These are phyloP conservation scores for Orchesella cincta DNA, from an alignment of 1,140 invertebrate species.

Conservation along the genomic window DNA sequence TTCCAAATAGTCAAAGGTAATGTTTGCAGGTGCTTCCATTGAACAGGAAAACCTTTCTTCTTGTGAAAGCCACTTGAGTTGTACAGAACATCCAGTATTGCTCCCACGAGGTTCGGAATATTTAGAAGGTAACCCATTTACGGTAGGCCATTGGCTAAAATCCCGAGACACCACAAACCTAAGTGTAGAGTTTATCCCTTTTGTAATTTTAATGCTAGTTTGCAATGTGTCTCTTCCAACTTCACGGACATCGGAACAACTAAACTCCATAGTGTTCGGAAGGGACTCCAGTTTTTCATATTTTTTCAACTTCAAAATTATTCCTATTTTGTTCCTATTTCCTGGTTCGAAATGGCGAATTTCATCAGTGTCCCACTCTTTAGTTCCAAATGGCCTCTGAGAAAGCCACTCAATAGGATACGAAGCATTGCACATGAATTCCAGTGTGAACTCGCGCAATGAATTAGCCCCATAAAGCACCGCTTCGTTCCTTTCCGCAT, in stretches of 20 bases:
- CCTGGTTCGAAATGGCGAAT: background rate
- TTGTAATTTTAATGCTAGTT: too few relatives aligned
- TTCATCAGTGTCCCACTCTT: background rate
- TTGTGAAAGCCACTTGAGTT: background rate
- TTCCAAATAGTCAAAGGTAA: background rate
- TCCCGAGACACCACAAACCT: too few relatives aligned
- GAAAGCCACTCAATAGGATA: conserved; percentile 1
- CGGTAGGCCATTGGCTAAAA: too few relatives aligned
- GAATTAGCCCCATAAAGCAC: background rate
- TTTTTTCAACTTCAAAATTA: too few relatives aligned
- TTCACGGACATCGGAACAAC: too few relatives aligned
- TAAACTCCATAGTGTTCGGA: too few relatives aligned
- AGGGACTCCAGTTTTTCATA: too few relatives aligned
- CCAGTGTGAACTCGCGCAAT: background rate
- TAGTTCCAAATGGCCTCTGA: background rate
- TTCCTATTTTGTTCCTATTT: too few relatives aligned
- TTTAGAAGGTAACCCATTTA: too few relatives aligned
- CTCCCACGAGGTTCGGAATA: background rate
- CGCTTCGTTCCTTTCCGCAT: background rate
- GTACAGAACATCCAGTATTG: background rate
- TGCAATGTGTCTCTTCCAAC: too few relatives aligned
- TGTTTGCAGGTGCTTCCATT: background rate
- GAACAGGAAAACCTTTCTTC: background rate
- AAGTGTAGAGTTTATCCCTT: too few relatives aligned
- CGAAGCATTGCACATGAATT: background rate